Percentiles rank a stretch among this genome's conserved stretches.
Evolutionary conservation across 2,113 vertebrate genomes (phyloP).

Genomic region (Mus spicilegus): DNA sequence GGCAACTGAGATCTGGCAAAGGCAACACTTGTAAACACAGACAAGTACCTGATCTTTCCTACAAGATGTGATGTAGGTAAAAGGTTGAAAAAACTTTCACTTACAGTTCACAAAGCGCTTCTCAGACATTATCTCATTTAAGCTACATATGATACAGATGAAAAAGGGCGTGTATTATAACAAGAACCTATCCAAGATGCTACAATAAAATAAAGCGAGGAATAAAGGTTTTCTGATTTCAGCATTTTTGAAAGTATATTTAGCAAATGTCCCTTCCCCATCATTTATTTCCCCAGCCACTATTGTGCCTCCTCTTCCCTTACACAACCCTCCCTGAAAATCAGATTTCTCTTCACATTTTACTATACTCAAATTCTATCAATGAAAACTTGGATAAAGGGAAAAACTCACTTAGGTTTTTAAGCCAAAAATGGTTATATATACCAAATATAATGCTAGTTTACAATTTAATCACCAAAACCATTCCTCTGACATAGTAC

Average conservation of each 20-base stretch:
- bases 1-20: background rate
- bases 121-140: too few species aligned
- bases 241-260: background rate
- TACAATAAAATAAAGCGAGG: background rate
- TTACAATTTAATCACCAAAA: background rate
- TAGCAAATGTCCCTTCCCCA: background rate
- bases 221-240: background rate
- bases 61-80: too few species aligned
- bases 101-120: too few species aligned
- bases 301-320: background rate
- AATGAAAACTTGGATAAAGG: background rate
- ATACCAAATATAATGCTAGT: background rate
- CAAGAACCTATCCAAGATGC: background rate
- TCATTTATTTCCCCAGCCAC: background rate
- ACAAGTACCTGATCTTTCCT: too few species aligned
- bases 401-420: conserved; percentile 10
- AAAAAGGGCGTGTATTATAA: background rate
- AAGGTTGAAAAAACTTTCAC: too few species aligned
- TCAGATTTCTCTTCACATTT: background rate
- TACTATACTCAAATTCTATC: background rate
- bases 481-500: background rate
- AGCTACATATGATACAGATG: background rate
- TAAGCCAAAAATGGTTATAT: background rate
- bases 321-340: background rate
- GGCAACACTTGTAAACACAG: too few species aligned